Percentiles rank a stretch among this genome's conserved stretches.
phyloP scores from a whole-genome alignment of 1,140 invertebrate genomes.

The Nephotettix cincticeps region DNA sequence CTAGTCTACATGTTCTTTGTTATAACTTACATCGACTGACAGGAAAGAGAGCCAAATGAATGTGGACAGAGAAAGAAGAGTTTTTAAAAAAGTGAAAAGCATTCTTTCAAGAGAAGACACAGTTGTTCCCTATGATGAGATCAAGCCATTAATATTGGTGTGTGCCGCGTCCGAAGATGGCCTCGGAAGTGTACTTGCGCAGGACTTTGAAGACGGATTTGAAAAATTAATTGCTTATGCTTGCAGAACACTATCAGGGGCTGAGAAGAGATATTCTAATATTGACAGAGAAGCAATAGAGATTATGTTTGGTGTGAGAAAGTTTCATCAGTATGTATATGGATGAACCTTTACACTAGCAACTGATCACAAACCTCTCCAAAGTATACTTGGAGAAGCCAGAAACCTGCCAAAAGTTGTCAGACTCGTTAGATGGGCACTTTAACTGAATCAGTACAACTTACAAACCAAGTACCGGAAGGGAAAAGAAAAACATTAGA shows the following conservation, averaged over 20 bases:
- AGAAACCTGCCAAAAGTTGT: not conserved
- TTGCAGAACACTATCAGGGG: not conserved
- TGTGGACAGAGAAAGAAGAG: too few relatives aligned
- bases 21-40: too few relatives aligned
- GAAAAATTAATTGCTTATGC: not conserved
- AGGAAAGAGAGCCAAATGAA: too few relatives aligned
- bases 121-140: too few relatives aligned
- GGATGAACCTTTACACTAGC: slow-evolving; percentile 7
- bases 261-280: not conserved
- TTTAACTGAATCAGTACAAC: too few relatives aligned
- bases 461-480: too few relatives aligned
- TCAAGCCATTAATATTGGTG: not conserved
- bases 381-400: not conserved
- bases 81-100: not conserved
- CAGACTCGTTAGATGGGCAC: too few relatives aligned
- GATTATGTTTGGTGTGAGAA: not conserved
- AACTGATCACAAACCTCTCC: not conserved
- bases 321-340: too few relatives aligned
- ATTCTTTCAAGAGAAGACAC: too few relatives aligned
- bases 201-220: not conserved
- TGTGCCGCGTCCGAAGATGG: not conserved
- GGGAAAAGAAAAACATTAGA: too few relatives aligned
- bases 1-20: too few relatives aligned
- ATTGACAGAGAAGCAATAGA: too few relatives aligned
- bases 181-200: not conserved